phyloP scores from a whole-genome alignment of 2,888 invertebrate species.

The Dicyrtomina minuta region DNA sequence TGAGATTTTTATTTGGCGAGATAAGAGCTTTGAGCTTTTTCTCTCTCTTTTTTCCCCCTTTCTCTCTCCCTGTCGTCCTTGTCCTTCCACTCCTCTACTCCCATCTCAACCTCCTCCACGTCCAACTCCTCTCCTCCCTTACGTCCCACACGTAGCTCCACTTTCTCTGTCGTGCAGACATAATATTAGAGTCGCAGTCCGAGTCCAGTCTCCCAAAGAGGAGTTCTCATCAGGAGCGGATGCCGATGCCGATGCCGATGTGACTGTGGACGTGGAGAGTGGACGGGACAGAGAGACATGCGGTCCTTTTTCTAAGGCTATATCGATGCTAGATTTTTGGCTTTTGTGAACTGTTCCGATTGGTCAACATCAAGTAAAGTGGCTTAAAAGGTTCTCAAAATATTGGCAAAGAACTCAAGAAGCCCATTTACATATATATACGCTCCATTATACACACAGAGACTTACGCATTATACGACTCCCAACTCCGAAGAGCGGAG shows the following conservation, averaged over 20 bases:
- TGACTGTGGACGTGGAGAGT: too few species aligned
- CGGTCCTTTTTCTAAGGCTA: too few species aligned
- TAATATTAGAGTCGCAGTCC: too few species aligned
- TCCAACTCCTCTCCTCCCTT: background rate
- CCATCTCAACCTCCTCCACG: background rate
- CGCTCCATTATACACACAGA: background rate
- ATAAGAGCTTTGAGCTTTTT: too few species aligned
- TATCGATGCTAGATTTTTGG: background rate
- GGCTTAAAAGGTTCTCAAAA: constrained; percentile 24
- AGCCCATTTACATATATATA: background rate
- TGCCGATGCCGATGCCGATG: too few species aligned
- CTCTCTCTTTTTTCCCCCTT: too few species aligned
- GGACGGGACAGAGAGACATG: too few species aligned
- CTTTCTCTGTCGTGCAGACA: background rate
- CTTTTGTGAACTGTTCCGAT: constrained; percentile 18
- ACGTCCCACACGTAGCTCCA: background rate
- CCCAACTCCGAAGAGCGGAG: background rate
- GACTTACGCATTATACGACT: background rate
- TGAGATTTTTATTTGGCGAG: too few species aligned
- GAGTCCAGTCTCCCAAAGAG: too few species aligned
- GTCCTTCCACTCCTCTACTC: too few species aligned
- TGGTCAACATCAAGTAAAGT: constrained; percentile 27
- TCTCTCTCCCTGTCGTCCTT: too few species aligned
- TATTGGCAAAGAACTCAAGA: constrained; percentile 13
- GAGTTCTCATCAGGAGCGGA: too few species aligned